Conservation (phyloP, 2,888 invertebrate genomes). For the Ashinkailepas kermadecensis region DNA sequence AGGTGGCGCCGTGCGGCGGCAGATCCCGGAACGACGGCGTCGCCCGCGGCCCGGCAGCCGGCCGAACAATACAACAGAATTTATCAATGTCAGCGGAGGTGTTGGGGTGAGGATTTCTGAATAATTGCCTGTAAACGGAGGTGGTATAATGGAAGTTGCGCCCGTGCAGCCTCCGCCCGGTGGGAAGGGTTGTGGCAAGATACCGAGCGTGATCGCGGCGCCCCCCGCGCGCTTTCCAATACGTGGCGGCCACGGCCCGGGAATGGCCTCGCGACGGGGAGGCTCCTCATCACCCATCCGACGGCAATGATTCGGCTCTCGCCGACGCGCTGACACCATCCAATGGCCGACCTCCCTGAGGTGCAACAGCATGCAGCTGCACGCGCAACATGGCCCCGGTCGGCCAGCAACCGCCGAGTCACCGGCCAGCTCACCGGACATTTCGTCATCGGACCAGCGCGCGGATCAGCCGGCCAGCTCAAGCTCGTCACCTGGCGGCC, state of each 20-base stretch:
- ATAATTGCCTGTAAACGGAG: slow-evolving; percentile 15
- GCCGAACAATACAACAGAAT: slow-evolving; percentile 15
- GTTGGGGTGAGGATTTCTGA: slow-evolving; percentile 23
- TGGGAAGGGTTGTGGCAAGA: not conserved
- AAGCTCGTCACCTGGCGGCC: too few species aligned
- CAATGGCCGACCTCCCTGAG: not conserved
- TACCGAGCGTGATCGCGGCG: not conserved
- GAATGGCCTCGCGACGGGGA: not conserved
- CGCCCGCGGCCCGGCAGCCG: not conserved
- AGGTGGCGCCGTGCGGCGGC: slow-evolving; percentile 2
- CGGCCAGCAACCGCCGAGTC: not conserved
- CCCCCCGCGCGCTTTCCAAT: slow-evolving; percentile 19
- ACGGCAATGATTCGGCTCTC: not conserved
- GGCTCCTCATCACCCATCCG: not conserved
- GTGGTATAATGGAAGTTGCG: slow-evolving; percentile 16
- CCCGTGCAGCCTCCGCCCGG: slow-evolving; percentile 9
- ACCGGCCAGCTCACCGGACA: not conserved
- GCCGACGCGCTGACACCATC: not conserved
- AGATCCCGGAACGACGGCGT: not conserved
- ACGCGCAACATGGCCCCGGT: not conserved
- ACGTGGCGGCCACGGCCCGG: not conserved
- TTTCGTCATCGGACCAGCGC: not conserved
- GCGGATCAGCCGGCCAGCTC: not conserved
- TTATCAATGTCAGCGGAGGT: slow-evolving; percentile 18
- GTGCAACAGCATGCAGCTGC: not conserved